Base-by-base conservation (phyloP, 1,140 invertebrate species). In the Phymastichus coffea region DNA sequence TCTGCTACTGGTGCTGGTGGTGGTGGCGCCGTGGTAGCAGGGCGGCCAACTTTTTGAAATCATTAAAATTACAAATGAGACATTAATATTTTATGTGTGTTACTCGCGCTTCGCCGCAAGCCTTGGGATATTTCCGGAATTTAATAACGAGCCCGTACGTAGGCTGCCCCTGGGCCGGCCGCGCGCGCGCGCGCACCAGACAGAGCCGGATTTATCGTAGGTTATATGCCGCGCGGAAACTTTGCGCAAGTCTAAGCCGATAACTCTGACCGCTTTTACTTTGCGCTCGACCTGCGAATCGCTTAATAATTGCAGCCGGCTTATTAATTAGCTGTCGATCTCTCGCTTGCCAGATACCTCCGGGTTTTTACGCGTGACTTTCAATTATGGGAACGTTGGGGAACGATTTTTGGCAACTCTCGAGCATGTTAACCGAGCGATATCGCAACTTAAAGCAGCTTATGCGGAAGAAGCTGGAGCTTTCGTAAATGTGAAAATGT, bases 41-140 rank as follows among this genome's bases (percentile, higher is more conserved):
- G 22, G 48, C 10, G 10, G 9, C 7, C 8, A 53, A 53, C 51
- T 53, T 53, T 53, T 53, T 17, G 23, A 15, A 53, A 53, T 53
- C 51, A 55, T 55, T 55, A 55, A 44, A 55, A 55, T 55, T 55
- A 55, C 52, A 55, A 55, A 44, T 55, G 28, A 55, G 52, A 23
- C 52, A 55, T 55, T 55, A 55, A 44, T 44, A 55, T 43, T 43
- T 55, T 33, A 55, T 55, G 37, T 4, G 37, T 28, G 23, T 41
- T 41, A 41, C 37, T 19, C 6, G 6, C 40, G 26, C 15, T 6
- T 26, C 4, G 48, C n/a, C 25, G 6, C 12, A 14, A 15, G 41
- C 25, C n/a, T 14, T 14, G 0, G 37, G 49, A 12, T 52, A 52
- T 52, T 40, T 4, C n/a, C 23, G 37, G 51, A 53, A 53, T 53